A percentile compares a stretch with the other conserved stretches of the same genome.
These are phyloP conservation scores for Orthonevra nobilis DNA, from an alignment of 2,888 invertebrate genomes.

Conservation along the genomic window DNA sequence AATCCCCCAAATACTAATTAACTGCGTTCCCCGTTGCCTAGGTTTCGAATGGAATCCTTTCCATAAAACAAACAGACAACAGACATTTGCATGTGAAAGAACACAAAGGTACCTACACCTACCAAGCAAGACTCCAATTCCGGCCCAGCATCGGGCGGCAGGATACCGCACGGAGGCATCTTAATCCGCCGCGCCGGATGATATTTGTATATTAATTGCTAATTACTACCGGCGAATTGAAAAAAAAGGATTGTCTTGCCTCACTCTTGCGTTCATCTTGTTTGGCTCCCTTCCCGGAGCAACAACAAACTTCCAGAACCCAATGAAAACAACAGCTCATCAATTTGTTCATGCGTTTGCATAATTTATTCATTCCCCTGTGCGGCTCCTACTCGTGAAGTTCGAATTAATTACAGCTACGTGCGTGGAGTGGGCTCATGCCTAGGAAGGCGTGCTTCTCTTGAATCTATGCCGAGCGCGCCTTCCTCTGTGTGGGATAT, in stretches of 20 bases:
- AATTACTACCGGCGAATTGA: constrained; percentile 49
- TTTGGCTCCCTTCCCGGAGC: too few relatives aligned
- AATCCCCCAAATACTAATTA: constrained; percentile 64
- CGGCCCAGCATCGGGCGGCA: too few relatives aligned
- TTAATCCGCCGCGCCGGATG: constrained; percentile 62
- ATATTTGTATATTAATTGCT: constrained; percentile 69
- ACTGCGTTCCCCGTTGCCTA: constrained; percentile 26
- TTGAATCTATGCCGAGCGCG: constrained; percentile 23
- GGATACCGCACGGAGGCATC: constrained; percentile 26
- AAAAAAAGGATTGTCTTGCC: constrained; percentile 43
- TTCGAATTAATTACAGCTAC: constrained; percentile 66
- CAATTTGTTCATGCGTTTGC: constrained; percentile 64
- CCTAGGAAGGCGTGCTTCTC: constrained; percentile 17
- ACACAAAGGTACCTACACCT: constrained; percentile 54
- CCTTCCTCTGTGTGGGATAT: constrained; percentile 73
- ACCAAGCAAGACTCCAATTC: constrained; percentile 53
- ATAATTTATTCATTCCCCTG: constrained; percentile 65
- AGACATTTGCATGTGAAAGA: constrained; percentile 64
- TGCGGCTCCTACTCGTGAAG: constrained; percentile 16
- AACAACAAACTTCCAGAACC: constrained; percentile 1
- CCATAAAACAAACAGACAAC: constrained; percentile 6
- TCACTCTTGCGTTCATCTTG: constrained; percentile 3
- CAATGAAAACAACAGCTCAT: constrained; percentile 63
- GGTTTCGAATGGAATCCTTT: constrained; percentile 28
- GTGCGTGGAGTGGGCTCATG: constrained; percentile 38